Conservation (phyloP, 92 coral and sea anemone genomes). For the Parazoanthus swiftii region DNA sequence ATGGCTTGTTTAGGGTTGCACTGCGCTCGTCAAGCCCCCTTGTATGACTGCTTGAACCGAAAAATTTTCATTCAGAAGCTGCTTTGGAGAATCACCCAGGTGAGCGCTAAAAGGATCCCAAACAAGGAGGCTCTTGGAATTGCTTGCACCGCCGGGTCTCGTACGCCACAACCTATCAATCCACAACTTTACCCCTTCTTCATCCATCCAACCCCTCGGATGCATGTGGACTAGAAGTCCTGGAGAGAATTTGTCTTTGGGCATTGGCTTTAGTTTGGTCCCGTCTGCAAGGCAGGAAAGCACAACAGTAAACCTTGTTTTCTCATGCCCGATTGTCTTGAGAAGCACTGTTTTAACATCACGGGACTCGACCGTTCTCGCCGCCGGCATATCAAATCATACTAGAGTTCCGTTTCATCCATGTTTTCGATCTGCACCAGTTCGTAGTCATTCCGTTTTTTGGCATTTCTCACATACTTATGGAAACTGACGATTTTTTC, state of each 20-base stretch:
- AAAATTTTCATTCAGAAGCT: neutral
- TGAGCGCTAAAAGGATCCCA: neutral
- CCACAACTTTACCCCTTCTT: neutral
- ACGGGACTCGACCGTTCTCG: constrained; percentile 41
- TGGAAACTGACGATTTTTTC: constrained; percentile 44
- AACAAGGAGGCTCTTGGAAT: neutral
- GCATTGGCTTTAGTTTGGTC: constrained; percentile 55
- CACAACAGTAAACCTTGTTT: constrained; percentile 45
- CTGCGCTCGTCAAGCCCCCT: constrained; percentile 34
- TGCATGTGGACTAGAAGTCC: constrained; percentile 7
- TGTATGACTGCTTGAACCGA: constrained; percentile 25
- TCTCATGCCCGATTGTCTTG: constrained; percentile 52
- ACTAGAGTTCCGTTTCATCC: constrained; percentile 16
- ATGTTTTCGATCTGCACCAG: constrained; percentile 26
- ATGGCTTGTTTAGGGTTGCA: constrained; percentile 45
- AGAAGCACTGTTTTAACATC: constrained; percentile 50
- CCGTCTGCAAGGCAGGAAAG: constrained; percentile 49
- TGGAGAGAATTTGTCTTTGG: constrained; percentile 8
- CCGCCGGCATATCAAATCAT: constrained; percentile 57
- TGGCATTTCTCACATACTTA: constrained; percentile 31
- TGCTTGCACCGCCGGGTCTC: neutral
- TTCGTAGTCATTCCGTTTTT: constrained; percentile 36
- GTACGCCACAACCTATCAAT: constrained; percentile 5
- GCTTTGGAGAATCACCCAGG: neutral
- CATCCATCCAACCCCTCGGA: neutral